Percentiles rank a stretch among this genome's conserved stretches.
Evolutionary conservation across 2,113 vertebrate genomes (phyloP).

Genomic region (Bombycilla garrulus): DNA sequence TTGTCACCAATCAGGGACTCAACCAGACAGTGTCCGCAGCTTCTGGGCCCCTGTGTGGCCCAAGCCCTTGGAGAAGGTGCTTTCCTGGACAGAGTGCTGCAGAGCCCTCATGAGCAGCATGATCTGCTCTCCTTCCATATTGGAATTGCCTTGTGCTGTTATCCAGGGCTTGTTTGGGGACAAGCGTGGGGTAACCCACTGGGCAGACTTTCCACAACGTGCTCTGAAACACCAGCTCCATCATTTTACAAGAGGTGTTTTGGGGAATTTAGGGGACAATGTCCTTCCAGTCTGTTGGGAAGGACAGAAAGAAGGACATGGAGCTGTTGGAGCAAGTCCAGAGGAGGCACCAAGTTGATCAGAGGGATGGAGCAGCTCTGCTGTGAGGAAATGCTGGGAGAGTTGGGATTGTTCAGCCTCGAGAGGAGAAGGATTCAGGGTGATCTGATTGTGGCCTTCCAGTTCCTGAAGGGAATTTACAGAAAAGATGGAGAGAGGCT

Average conservation of each 20-base stretch:
- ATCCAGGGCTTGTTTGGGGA: not conserved
- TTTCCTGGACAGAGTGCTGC: not conserved
- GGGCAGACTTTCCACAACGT: not conserved
- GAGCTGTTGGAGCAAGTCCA: not conserved
- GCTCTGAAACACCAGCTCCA: not conserved
- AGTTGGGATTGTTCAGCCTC: not conserved
- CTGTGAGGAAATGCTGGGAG: not conserved
- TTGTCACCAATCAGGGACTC: not conserved
- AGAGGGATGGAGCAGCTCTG: not conserved
- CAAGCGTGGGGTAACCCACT: not conserved
- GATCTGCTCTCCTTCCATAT: not conserved
- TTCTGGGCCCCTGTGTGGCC: not conserved
- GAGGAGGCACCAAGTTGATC: not conserved
- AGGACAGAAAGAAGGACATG: not conserved
- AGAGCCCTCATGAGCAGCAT: not conserved
- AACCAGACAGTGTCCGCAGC: not conserved
- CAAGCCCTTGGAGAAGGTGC: not conserved
- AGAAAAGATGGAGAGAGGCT: not conserved
- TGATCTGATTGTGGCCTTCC: not conserved
- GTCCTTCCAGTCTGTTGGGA: not conserved
- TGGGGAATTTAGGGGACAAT: not conserved
- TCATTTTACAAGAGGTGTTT: not conserved
- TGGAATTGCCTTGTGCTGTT: not conserved
- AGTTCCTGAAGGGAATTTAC: not conserved
- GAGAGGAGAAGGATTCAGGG: not conserved